These are phyloP conservation scores for Mylabris phalerata DNA, from an alignment of 1,140 invertebrate genomes.

Conservation along the genomic window DNA sequence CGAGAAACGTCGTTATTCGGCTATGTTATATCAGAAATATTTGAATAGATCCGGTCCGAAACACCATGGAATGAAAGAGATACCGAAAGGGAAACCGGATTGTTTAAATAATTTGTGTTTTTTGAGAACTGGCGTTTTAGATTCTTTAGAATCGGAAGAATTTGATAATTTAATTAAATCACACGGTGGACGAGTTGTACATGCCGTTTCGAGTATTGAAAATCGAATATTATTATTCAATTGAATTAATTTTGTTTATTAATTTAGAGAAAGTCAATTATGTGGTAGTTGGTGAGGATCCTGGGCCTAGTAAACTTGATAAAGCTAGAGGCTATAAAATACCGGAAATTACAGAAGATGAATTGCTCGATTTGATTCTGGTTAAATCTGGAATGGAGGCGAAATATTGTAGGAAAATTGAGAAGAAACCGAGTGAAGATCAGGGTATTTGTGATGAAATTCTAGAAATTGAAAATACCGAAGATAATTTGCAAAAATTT, in stretches of 20 bases:
- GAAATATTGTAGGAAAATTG: slow-evolving; percentile 21
- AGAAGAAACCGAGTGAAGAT: slow-evolving; percentile 15
- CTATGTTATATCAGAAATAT: slow-evolving; percentile 62
- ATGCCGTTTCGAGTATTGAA: slow-evolving; percentile 56
- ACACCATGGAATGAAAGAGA: slow-evolving; percentile 72
- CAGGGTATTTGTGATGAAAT: slow-evolving; percentile 7
- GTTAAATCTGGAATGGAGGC: slow-evolving; percentile 45
- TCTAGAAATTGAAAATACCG: not conserved
- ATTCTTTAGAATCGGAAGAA: slow-evolving; percentile 81
- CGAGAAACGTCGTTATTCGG: slow-evolving; percentile 56
- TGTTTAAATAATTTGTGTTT: slow-evolving; percentile 75
- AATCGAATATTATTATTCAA: not conserved
- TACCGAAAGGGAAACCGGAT: slow-evolving; percentile 68
- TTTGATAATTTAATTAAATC: slow-evolving; percentile 64
- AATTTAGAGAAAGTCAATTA: slow-evolving; percentile 60
- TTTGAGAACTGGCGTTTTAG: slow-evolving; percentile 80
- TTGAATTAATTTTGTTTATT: slow-evolving; percentile 4
- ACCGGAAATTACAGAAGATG: slow-evolving; percentile 73
- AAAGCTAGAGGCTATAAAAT: slow-evolving; percentile 69
- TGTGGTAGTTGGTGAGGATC: slow-evolving; percentile 74
- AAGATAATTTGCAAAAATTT: no score
- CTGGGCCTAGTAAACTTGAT: slow-evolving; percentile 73
- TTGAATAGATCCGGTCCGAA: slow-evolving; percentile 67
- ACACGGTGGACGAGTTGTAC: slow-evolving; percentile 74
- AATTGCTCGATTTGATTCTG: slow-evolving; percentile 71